Evolutionary conservation across 2,888 invertebrate genomes (phyloP).

Genomic region (Serripes groenlandicus): DNA sequence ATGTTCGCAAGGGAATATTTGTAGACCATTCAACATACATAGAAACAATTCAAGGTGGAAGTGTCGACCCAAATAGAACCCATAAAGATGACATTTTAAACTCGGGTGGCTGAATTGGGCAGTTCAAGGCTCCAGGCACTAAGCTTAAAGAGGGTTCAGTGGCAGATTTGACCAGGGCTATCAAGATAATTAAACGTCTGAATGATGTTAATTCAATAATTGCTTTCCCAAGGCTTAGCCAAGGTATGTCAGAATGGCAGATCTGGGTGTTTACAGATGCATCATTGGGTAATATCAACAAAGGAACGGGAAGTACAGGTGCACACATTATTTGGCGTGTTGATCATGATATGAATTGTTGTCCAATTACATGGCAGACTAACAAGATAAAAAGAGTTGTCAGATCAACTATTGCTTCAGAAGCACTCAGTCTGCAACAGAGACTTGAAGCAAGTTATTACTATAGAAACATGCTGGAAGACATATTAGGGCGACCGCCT

Average conservation of each 20-base stretch:
- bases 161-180: constrained; percentile 28
- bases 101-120: constrained; percentile 7
- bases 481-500: not conserved
- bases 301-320: constrained; percentile 54
- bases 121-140: constrained; percentile 3
- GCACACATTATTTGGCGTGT: constrained; percentile 52
- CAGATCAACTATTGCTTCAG: constrained; percentile 55
- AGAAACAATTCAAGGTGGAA: constrained; percentile 16
- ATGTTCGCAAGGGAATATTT: constrained; percentile 16
- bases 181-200: constrained; percentile 37
- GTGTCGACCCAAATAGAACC: constrained; percentile 17
- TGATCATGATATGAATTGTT: constrained; percentile 46
- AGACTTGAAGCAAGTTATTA: constrained; percentile 29
- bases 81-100: constrained; percentile 19
- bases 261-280: constrained; percentile 50
- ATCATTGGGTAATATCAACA: constrained; percentile 50
- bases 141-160: constrained; percentile 36
- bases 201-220: constrained; percentile 42
- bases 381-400: constrained; percentile 64
- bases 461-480: constrained; percentile 32
- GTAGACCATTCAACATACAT: constrained; percentile 34
- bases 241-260: not conserved
- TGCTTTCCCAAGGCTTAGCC: constrained; percentile 29
- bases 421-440: constrained; percentile 53
- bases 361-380: constrained; percentile 58